These are phyloP conservation scores for Pseudorhombus dupliciocellatus DNA, from an alignment of 2,113 vertebrate species.

Conservation along the genomic window DNA sequence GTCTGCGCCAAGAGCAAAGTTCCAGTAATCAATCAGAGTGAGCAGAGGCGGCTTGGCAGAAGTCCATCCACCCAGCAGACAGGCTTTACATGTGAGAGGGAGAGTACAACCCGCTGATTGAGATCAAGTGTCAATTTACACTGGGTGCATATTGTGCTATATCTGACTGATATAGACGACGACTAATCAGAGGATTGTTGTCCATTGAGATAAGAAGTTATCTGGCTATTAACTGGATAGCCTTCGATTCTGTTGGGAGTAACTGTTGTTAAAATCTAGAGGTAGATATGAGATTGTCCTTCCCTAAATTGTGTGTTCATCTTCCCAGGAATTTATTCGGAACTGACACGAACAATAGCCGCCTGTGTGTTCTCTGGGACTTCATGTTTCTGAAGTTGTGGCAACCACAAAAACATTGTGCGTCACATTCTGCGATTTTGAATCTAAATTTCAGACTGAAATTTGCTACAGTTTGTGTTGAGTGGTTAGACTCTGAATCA, in stretches of 20 bases:
- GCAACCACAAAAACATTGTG: neutral
- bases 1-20: slow-evolving; percentile 50
- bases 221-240: too few species aligned
- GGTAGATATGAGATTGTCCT: too few species aligned
- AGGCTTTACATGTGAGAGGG: neutral
- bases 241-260: too few species aligned
- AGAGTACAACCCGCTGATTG: neutral
- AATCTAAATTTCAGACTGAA: neutral
- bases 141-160: too few species aligned
- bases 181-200: neutral
- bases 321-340: too few species aligned
- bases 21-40: slow-evolving; percentile 47
- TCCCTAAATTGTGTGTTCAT: too few species aligned
- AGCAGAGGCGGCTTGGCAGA: slow-evolving; percentile 22
- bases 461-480: neutral
- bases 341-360: neutral
- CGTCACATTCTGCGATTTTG: neutral
- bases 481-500: too few species aligned
- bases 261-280: too few species aligned
- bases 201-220: neutral
- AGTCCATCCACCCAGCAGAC: neutral
- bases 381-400: neutral
- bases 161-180: too few species aligned
- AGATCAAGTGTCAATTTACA: neutral
- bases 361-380: neutral